These are phyloP conservation scores for Rhinolophus ferrumequinum DNA, from an alignment of 2,113 vertebrate genomes.

Conservation along the genomic window DNA sequence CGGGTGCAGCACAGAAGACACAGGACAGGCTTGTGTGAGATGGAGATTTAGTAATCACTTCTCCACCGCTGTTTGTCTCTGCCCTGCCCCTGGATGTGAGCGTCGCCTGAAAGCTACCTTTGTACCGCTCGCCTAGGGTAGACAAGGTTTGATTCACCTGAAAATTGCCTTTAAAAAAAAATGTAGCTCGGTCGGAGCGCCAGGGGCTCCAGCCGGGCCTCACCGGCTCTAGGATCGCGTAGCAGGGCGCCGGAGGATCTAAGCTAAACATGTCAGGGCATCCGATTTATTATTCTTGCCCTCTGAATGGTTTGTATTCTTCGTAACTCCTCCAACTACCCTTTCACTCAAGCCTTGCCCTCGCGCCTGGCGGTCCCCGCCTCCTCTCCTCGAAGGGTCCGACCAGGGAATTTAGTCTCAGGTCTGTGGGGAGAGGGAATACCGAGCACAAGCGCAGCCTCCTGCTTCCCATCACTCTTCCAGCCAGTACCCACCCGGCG, in stretches of 20 bases:
- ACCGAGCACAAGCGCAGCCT: neutral
- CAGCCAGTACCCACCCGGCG: fast-evolving
- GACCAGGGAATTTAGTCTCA: fast-evolving
- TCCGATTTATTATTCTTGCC: slow-evolving; percentile 82
- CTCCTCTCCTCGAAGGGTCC: neutral
- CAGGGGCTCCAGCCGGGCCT: slow-evolving; percentile 46
- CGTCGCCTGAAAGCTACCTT: slow-evolving; percentile 82
- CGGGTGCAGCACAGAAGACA: neutral
- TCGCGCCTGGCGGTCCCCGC: neutral
- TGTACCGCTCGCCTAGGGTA: slow-evolving; percentile 74
- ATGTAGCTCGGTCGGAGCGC: slow-evolving; percentile 3
- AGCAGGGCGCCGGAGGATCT: slow-evolving; percentile 66
- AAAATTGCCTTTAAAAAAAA: slow-evolving; percentile 77
- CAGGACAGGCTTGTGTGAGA: slow-evolving; percentile 43
- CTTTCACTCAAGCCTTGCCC: slow-evolving; percentile 54
- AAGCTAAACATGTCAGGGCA: slow-evolving; percentile 75
- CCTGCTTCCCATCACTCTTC: neutral
- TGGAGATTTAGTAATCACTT: slow-evolving; percentile 28
- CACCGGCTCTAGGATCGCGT: slow-evolving; percentile 41
- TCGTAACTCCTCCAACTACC: slow-evolving; percentile 69
- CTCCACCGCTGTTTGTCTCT: slow-evolving; percentile 37
- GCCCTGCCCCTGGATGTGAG: slow-evolving; percentile 46
- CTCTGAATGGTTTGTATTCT: slow-evolving; percentile 66
- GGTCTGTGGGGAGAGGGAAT: neutral
- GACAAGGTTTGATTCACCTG: slow-evolving; percentile 85